Conservation (phyloP, 2,797 vertebrate species). For the Peromyscus eremicus region DNA sequence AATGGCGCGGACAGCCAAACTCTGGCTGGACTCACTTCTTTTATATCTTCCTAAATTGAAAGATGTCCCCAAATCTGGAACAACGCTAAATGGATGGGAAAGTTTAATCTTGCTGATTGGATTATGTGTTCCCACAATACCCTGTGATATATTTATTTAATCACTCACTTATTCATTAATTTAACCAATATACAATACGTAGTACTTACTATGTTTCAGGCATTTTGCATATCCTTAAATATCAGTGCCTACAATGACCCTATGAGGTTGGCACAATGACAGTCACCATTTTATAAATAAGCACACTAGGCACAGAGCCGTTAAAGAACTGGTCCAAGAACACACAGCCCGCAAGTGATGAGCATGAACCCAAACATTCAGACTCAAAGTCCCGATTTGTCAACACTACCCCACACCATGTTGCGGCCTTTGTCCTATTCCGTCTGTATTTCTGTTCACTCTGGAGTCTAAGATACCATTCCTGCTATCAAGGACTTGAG, state of each 20-base stretch:
- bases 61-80: constrained; percentile 17
- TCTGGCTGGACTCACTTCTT: not conserved
- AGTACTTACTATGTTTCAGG: constrained; percentile 24
- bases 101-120: constrained; percentile 5
- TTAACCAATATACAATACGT: not conserved
- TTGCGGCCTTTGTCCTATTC: not conserved
- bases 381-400: not conserved
- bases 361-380: constrained; percentile 12
- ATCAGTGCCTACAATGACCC: constrained; percentile 5
- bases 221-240: constrained; percentile 5
- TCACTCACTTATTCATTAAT: not conserved
- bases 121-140: not conserved
- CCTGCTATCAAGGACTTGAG: not conserved
- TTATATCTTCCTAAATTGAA: not conserved
- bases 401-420: not conserved
- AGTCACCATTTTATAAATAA: not conserved
- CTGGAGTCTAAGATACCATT: not conserved
- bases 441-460: not conserved
- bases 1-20: not conserved
- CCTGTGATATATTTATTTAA: not conserved
- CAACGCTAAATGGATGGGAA: not conserved
- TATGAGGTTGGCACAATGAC: not conserved
- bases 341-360: not conserved
- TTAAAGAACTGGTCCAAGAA: not conserved
- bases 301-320: not conserved